Base-by-base conservation (phyloP, 2,113 vertebrate genomes). In the Coptodon bakossiorum region DNA sequence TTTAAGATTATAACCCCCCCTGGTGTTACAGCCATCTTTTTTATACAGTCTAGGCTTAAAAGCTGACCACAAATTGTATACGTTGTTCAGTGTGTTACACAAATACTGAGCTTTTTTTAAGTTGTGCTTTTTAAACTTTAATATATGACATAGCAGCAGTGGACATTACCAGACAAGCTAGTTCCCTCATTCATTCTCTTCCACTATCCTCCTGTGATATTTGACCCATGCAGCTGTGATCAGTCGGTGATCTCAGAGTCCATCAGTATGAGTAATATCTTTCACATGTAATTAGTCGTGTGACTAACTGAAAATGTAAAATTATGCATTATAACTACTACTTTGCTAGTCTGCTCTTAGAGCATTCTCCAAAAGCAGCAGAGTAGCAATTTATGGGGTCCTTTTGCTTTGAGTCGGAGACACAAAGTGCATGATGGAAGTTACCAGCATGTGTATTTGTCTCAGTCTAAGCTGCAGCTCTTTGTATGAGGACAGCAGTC, bases 401-500 rank as follows among this genome's bases (percentile, higher is more conserved):
- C n/a, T 7, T 76, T 66, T 52, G 63, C 54, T 59, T 6, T 22
- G 63, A 79, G 10, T 56, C 54, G 83, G 13, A 6, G 4, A 52
- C 73, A 78, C 0, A 78, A 78, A 52, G 22, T 73, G 40, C 22
- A 73, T 73, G 68, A 73, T 73, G 34, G 57, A 27, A 84, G 29
- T 11, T 36, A 12, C 45, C 78, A 88, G 56, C 66, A 84, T 61
- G 24, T 19, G 31, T 81, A 56, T 86, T 76, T 1, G 80, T 91
- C 29, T 61, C 22, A 22, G 52, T 48, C 45, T 80, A 61, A 80
- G 73, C 36, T 88, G 56, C 83, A 59, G 83, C 71, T 84, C 52
- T 76, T 82, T 85, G 40, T 68, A 29, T 34, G 79, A 86, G 12
- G 59, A 90, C 82, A 86, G 56, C 84, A 82, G 80, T 84, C 86